Conservation (phyloP, 2,113 vertebrate species). For the Muntiacus muntjak region DNA sequence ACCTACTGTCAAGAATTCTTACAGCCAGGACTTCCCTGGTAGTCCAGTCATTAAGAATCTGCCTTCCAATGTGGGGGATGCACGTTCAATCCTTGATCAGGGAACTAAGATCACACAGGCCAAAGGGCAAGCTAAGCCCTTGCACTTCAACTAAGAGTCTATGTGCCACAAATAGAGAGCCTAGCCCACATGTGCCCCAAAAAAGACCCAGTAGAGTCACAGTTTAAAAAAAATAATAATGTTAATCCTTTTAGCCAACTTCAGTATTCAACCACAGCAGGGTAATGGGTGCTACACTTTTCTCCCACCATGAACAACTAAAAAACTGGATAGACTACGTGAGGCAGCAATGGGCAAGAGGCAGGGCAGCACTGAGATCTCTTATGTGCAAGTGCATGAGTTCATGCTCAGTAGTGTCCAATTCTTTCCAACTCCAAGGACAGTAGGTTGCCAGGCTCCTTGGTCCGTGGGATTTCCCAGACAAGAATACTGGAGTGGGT, state of each 20-base stretch:
- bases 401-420: background rate
- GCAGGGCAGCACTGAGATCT: background rate
- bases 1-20: background rate
- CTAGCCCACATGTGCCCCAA: fast-evolving
- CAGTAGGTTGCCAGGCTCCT: background rate
- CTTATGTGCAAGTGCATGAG: background rate
- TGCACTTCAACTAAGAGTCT: background rate
- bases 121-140: background rate
- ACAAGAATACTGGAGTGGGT: background rate
- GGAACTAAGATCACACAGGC: background rate
- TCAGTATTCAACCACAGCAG: background rate
- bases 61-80: background rate
- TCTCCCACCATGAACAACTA: background rate
- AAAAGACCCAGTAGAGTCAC: background rate
- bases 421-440: background rate
- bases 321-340: background rate
- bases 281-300: background rate
- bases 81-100: background rate
- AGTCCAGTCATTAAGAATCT: background rate
- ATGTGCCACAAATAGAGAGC: background rate
- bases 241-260: background rate
- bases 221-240: background rate
- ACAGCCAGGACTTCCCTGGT: background rate
- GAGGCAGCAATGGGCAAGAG: background rate
- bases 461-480: background rate